Conservation (phyloP, 2,797 vertebrate species). For the Synanceia verrucosa region DNA sequence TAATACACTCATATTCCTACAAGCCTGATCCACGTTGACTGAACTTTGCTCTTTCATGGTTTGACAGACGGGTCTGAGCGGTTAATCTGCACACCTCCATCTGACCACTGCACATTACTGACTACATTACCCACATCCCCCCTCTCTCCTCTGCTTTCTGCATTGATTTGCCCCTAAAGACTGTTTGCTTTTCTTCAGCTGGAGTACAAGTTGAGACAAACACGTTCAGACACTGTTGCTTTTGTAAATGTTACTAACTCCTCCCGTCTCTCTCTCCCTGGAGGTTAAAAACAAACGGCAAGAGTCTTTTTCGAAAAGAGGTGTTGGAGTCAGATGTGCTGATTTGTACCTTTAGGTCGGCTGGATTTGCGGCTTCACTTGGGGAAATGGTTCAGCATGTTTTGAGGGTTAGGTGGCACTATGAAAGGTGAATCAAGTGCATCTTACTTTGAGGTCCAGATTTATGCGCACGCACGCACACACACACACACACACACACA, state of each 20-base stretch:
- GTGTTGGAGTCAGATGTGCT: slow-evolving; percentile 28
- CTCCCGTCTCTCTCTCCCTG: neutral
- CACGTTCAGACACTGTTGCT: too few species aligned
- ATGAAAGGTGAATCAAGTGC: slow-evolving; percentile 32
- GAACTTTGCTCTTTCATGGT: neutral
- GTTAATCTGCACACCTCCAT: slow-evolving; percentile 5
- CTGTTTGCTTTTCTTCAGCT: neutral
- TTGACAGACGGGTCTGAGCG: neutral
- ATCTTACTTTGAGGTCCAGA: neutral
- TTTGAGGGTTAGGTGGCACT: slow-evolving; percentile 3
- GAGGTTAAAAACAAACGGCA: neutral
- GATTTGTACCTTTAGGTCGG: neutral
- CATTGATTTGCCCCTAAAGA: too few species aligned
- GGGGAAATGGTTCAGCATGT: slow-evolving; percentile 17
- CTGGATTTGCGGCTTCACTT: slow-evolving; percentile 11
- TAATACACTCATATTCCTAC: neutral
- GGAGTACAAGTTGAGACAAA: too few species aligned
- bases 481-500: neutral
- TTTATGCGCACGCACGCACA: neutral
- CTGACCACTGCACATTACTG: neutral
- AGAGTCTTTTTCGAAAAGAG: neutral
- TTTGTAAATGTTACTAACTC: neutral
- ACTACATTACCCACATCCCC: slow-evolving; percentile 6
- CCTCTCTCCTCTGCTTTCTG: neutral
- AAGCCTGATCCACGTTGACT: neutral